Base-by-base conservation (phyloP, 2,797 vertebrate species). In the Loriculus beryllinus region DNA sequence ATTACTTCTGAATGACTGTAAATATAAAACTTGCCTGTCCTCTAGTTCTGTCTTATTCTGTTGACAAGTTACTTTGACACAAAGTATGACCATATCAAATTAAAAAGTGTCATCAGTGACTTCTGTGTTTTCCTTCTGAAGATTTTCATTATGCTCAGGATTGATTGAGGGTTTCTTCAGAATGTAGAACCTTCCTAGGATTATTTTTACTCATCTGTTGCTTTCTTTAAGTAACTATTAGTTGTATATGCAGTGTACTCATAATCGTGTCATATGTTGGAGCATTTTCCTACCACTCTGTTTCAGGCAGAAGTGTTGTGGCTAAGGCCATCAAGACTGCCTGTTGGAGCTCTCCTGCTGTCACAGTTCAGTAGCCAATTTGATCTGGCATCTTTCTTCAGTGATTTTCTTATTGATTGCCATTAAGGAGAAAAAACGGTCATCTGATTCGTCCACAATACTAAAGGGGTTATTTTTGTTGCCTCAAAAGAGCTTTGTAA, bases 1-100 rank as follows among this genome's bases (percentile, higher is more conserved):
- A 3, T 33, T 85, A 13, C 49, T 80, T 95, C 71, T 25, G 42
- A 96, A 74, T 86, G 78, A 47, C 83, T 94, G 69, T 94, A 95
- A 93, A 94, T 95, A 76, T 8, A 17, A 59, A 62, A 59, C n/a
- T 52, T 79, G 33, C 51, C 67, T 92, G 4, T 63, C 78, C 31
- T 92, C 42, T 86, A 20, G 33, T 79, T 88, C 63, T 89, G 59
- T 86, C 82, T 80, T 65, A 37, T 1, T 83, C 23, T 65, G 43
- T 62, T 86, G 62, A 68, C 79, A 54, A 45, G 48, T 72, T 87
- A 13, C 67, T 82, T 82, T 37, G 63, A 49, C 40, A 31, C 54
- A 64, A 63, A 28, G 29, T 64, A 63, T 69, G 83, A 59, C 74
- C 29, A 12, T 70, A 71, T 70, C 39, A 65, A 82, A 93, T 88